phyloP scores from a whole-genome alignment of 2,113 vertebrate genomes.

The Psittacula cyanocephala region DNA sequence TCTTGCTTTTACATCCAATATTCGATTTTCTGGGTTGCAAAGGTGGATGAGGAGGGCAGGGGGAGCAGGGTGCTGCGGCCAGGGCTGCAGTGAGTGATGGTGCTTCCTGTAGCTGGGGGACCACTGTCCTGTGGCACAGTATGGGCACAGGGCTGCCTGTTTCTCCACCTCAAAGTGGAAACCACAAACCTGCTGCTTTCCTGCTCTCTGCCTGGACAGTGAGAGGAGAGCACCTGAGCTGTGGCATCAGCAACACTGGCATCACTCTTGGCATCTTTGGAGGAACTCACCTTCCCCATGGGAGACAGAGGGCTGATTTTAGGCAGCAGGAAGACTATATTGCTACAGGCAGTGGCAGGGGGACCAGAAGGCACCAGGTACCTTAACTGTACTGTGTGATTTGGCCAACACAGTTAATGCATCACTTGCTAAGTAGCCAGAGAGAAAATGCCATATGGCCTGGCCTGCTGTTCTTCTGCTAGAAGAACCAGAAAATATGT shows the following conservation, averaged over 20 bases:
- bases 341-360: neutral
- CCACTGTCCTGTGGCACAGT: neutral
- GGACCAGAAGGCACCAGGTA: neutral
- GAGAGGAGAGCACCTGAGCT: neutral
- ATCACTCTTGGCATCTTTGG: neutral
- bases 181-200: neutral
- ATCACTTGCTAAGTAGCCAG: neutral
- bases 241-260: neutral
- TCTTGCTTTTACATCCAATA: neutral
- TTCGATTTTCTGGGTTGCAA: neutral
- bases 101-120: neutral
- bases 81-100: neutral
- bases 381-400: neutral
- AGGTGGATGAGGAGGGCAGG: neutral
- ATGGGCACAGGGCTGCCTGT: neutral
- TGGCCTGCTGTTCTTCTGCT: slow-evolving; percentile 24
- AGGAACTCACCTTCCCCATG: fast-evolving
- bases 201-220: neutral
- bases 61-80: neutral
- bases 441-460: slow-evolving; percentile 43
- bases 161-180: neutral
- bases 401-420: neutral
- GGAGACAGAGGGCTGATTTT: neutral
- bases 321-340: neutral
- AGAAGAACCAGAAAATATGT: neutral